Evolutionary conservation across 2,888 invertebrate species (phyloP).

Genomic region (Heliconius hortense): DNA sequence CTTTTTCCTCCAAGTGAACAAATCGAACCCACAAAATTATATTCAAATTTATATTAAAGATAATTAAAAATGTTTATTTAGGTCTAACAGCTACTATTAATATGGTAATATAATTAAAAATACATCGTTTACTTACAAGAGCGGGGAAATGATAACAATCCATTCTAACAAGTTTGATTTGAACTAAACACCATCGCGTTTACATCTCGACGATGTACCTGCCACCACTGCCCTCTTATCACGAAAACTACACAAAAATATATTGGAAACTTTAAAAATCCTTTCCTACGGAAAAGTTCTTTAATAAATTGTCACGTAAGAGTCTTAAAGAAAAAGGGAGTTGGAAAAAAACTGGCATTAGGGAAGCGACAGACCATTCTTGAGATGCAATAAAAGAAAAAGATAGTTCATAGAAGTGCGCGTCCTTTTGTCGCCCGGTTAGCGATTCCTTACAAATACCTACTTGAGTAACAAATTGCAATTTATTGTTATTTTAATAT

Average conservation of each 20-base stretch:
- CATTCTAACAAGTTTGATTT: not conserved
- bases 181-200: not conserved
- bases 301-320: conserved; percentile 40
- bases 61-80: not conserved
- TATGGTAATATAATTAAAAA: not conserved
- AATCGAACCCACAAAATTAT: too few species aligned
- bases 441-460: conserved; percentile 26
- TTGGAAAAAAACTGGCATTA: conserved; percentile 36
- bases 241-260: conserved; percentile 12
- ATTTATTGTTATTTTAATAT: conserved; percentile 21
- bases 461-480: conserved; percentile 15
- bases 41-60: too few species aligned
- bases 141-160: not conserved
- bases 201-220: not conserved
- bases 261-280: conserved; percentile 14
- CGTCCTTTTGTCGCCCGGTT: conserved; percentile 27
- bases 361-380: conserved; percentile 38
- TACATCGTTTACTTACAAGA: not conserved
- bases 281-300: conserved; percentile 29
- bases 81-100: not conserved
- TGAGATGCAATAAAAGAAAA: conserved; percentile 38
- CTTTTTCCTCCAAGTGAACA: too few species aligned
- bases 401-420: conserved; percentile 30
- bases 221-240: not conserved
- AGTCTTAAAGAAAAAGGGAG: conserved; percentile 36